These are phyloP conservation scores for Melieria crassipennis DNA, from an alignment of 2,888 invertebrate species.

Conservation along the genomic window DNA sequence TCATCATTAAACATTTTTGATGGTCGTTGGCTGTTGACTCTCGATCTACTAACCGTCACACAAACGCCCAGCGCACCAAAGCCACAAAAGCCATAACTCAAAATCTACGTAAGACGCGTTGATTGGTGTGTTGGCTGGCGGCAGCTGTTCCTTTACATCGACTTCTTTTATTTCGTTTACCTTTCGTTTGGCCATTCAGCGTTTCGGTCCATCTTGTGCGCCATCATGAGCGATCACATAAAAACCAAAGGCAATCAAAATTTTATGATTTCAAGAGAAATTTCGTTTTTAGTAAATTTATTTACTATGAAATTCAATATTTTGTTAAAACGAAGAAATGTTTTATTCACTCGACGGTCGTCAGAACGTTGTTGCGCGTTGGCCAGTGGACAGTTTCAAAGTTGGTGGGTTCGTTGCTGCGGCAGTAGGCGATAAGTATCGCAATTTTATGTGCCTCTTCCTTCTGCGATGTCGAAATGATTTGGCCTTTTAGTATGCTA, in stretches of 20 bases:
- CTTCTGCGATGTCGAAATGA: no score
- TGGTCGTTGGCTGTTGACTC: no score
- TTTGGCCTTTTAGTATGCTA: no score
- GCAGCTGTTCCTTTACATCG: constrained; percentile 12
- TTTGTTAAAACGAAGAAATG: constrained; percentile 45
- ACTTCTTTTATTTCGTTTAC: neutral
- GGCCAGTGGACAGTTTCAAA: neutral
- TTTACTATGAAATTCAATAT: constrained; percentile 61
- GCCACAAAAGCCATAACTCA: no score
- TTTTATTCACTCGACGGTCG: no score
- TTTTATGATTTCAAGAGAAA: constrained; percentile 59
- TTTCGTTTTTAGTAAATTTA: constrained; percentile 50
- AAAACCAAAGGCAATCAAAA: constrained; percentile 48
- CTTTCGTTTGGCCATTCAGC: constrained; percentile 12
- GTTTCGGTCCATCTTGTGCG: constrained; percentile 16
- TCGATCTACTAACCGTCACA: no score
- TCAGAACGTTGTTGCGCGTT: no score
- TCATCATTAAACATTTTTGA: constrained; percentile 52
- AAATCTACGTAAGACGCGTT: neutral
- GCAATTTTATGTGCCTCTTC: constrained; percentile 11
- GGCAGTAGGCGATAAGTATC: constrained; percentile 26
- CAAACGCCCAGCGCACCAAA: no score
- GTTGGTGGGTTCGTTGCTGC: neutral
- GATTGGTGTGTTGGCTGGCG: neutral
- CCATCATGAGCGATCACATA: neutral